Evolutionary conservation across 2,797 vertebrate species (phyloP).

Genomic region (Sebastes iracundus): DNA sequence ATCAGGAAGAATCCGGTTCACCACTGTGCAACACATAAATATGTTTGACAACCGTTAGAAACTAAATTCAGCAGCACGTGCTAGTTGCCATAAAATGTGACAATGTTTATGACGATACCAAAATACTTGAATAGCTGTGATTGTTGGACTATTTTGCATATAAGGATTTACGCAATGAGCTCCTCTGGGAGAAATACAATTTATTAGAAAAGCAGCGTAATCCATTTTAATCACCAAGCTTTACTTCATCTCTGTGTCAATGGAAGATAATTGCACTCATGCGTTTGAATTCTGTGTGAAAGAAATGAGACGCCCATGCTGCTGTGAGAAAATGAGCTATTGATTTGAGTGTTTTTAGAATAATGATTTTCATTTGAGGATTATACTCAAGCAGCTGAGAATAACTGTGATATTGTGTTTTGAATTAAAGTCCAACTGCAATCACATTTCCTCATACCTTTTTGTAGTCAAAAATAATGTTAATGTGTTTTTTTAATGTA

Average conservation of each 20-base stretch:
- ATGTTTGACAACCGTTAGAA: neutral
- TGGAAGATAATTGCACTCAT: conserved; percentile 21
- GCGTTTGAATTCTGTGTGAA: conserved; percentile 2
- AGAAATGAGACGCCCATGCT: conserved; percentile 20
- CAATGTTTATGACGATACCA: neutral
- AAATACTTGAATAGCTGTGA: neutral
- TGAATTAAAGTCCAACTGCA: neutral
- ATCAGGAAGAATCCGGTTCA: neutral
- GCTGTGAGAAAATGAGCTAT: conserved; percentile 54
- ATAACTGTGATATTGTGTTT: neutral
- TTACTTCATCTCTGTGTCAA: conserved; percentile 2
- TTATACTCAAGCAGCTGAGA: neutral
- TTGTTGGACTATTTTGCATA: neutral
- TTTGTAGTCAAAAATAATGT: neutral
- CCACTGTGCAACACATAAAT: neutral
- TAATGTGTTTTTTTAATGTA: neutral
- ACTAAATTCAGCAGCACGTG: neutral
- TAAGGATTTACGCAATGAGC: neutral
- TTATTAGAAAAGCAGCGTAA: conserved; percentile 20
- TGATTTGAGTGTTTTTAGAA: conserved; percentile 47
- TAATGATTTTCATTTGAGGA: conserved; percentile 29
- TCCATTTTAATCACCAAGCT: conserved; percentile 32
- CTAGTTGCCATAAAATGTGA: neutral
- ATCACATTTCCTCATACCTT: neutral
- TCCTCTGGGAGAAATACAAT: conserved; percentile 11